Conservation (phyloP, 92 coral and sea anemone species). For the Parazoanthus atlanticus region DNA sequence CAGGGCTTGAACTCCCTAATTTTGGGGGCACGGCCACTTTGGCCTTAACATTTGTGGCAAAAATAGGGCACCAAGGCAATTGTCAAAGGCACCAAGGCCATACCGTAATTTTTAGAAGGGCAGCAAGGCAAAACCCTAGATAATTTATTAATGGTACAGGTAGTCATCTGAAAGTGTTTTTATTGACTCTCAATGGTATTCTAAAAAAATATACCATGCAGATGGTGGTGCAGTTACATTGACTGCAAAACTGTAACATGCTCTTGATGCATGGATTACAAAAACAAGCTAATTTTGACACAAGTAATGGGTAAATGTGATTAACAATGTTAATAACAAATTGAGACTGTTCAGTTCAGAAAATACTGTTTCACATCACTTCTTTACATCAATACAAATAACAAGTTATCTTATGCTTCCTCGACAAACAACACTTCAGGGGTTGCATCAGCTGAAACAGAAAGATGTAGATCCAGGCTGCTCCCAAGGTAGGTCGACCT, state of each 20-base stretch:
- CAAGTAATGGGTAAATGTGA: conserved; percentile 43
- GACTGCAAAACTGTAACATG: conserved; percentile 33
- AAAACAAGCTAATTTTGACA: conserved; percentile 45
- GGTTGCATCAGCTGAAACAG: conserved; percentile 27
- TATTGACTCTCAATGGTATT: background rate
- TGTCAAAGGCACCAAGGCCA: conserved; percentile 17
- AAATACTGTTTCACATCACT: conserved; percentile 43
- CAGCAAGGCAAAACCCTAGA: conserved; percentile 15
- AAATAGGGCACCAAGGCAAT: conserved; percentile 22
- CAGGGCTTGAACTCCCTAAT: conserved; percentile 13
- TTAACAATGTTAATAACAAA: conserved; percentile 42
- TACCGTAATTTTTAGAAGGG: conserved; percentile 1
- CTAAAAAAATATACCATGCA: conserved; percentile 11
- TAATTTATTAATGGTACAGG: background rate
- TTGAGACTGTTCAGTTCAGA: conserved; percentile 40
- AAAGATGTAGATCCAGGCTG: conserved; percentile 33
- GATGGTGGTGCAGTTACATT: conserved; percentile 20
- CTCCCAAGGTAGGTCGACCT: conserved; percentile 17
- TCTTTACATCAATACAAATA: conserved; percentile 44
- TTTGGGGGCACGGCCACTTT: conserved; percentile 17
- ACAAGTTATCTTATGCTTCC: conserved; percentile 27
- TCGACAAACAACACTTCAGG: conserved; percentile 32
- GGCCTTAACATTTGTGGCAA: conserved; percentile 16
- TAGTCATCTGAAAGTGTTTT: background rate
- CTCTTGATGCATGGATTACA: conserved; percentile 46